phyloP scores from a whole-genome alignment of 2,797 vertebrate genomes.

The Calcarius lapponicus region DNA sequence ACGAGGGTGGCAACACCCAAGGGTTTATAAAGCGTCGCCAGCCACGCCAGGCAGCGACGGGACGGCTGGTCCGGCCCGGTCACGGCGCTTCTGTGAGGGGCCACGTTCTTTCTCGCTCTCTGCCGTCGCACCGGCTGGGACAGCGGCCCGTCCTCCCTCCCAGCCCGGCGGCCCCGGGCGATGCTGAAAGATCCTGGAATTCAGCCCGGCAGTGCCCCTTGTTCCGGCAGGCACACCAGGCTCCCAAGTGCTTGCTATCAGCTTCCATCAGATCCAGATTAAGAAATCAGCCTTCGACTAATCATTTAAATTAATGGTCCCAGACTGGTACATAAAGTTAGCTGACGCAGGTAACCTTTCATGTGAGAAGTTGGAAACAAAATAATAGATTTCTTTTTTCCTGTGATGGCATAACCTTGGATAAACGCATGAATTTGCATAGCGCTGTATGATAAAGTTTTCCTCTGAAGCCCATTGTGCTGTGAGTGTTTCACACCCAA shows the following conservation, averaged over 20 bases:
- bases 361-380: background rate
- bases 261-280: background rate
- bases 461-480: background rate
- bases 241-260: rapidly evolving
- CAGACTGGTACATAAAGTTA: background rate
- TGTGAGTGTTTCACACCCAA: background rate
- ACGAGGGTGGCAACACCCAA: rapidly evolving
- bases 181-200: rapidly evolving
- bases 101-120: background rate
- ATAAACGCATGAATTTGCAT: background rate
- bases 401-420: background rate
- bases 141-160: background rate
- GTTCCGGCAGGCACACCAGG: no score
- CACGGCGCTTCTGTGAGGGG: no score
- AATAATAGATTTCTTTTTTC: background rate
- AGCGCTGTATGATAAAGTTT: background rate
- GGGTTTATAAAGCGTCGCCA: background rate
- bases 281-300: background rate
- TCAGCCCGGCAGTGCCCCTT: rapidly evolving
- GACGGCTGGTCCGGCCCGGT: no score
- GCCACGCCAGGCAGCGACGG: rapidly evolving
- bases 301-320: background rate
- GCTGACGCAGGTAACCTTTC: background rate
- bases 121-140: no score
- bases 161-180: background rate